Evolutionary conservation across 2,113 vertebrate genomes (phyloP).

Genomic region (Salvator merianae): DNA sequence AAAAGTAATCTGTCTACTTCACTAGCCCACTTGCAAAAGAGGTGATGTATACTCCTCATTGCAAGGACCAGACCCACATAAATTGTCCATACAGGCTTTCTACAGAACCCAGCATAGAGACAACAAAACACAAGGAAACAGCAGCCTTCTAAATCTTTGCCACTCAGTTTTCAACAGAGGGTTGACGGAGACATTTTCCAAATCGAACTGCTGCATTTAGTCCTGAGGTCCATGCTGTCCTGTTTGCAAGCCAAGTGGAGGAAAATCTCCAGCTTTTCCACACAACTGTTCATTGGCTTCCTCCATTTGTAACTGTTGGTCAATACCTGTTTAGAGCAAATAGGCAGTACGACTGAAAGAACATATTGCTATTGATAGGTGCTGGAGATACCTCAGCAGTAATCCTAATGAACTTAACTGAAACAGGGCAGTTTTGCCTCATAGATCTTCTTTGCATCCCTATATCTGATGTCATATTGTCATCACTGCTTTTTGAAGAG

Average conservation of each 20-base stretch:
- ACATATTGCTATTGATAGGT: not conserved
- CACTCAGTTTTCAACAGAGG: too few species aligned
- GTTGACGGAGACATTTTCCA: not conserved
- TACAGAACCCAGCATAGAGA: too few species aligned
- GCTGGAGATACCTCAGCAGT: not conserved
- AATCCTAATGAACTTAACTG: not conserved
- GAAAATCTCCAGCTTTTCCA: not conserved
- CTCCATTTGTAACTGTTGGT: not conserved
- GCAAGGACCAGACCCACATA: too few species aligned
- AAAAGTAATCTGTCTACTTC: too few species aligned
- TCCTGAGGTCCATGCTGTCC: not conserved
- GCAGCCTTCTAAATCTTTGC: too few species aligned
- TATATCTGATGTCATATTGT: too few species aligned
- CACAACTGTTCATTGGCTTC: not conserved
- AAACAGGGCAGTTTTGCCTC: rapidly evolving
- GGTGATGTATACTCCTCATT: too few species aligned
- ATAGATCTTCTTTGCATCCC: not conserved
- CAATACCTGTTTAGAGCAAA: not conserved
- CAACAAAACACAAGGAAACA: too few species aligned
- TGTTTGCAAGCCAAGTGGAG: not conserved
- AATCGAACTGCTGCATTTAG: not conserved
- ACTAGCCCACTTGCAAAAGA: too few species aligned
- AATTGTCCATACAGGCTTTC: too few species aligned
- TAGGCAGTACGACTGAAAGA: not conserved
- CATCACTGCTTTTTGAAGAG: too few species aligned